Percentiles rank a stretch among this genome's conserved stretches.
Evolutionary conservation across 2,888 invertebrate species (phyloP).

Genomic region (Euplagia quadripunctaria): DNA sequence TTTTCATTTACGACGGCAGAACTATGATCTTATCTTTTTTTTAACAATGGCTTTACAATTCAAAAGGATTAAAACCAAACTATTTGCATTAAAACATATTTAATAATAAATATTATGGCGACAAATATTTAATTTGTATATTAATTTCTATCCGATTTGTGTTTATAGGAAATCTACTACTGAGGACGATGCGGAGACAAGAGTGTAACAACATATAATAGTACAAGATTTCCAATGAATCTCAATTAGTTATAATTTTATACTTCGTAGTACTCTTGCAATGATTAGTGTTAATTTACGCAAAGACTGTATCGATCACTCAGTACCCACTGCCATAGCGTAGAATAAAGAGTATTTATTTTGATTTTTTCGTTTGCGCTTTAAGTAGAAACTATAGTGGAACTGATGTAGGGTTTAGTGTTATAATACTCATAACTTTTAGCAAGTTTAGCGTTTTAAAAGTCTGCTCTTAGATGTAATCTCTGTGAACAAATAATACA

Average conservation of each 20-base stretch:
- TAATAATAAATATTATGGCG: too few species aligned
- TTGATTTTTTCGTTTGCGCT: constrained; percentile 64
- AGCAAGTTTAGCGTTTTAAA: constrained; percentile 40
- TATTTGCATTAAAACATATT: too few species aligned
- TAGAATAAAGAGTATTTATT: constrained; percentile 61
- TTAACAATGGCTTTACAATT: too few species aligned
- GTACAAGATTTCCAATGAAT: constrained; percentile 87
- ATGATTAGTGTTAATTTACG: constrained; percentile 66
- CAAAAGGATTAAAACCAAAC: too few species aligned
- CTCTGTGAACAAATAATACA: constrained; percentile 13
- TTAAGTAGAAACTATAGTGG: constrained; percentile 62
- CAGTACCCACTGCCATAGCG: constrained; percentile 83
- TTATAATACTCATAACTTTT: constrained; percentile 53
- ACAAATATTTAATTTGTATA: too few species aligned
- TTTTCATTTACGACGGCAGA: too few species aligned
- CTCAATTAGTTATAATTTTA: constrained; percentile 80
- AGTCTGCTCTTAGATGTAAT: constrained; percentile 41
- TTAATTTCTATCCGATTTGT: constrained; percentile 40
- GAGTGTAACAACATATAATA: constrained; percentile 74
- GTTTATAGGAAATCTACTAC: constrained; percentile 86
- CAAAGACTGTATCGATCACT: constrained; percentile 79
- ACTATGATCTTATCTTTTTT: too few species aligned
- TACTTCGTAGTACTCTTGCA: constrained; percentile 55
- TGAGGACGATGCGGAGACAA: constrained; percentile 85
- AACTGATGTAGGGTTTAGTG: constrained; percentile 43